Evolutionary conservation across 1,140 invertebrate genomes (phyloP), one percentile per base, ranked within the genome.

Genomic region (Dinoponera quadriceps): DNA sequence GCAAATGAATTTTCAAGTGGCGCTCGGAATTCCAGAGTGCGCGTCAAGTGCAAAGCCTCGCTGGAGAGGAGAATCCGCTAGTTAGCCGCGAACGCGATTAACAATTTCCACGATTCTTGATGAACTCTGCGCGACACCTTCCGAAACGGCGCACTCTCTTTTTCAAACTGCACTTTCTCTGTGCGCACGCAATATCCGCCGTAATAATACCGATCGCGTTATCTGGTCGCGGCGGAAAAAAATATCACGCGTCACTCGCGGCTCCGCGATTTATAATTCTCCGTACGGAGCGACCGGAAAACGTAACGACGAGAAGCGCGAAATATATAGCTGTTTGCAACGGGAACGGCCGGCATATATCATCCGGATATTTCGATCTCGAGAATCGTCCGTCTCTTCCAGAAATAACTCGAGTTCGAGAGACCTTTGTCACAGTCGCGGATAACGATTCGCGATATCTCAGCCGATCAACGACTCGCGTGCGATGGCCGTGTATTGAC

Each of bases 1-100:
- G 75, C 75, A 69, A 78, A 78, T 78, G 68, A 78, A 78, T 78
- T 78, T 78, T 78, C 75, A 78, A 78, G 63, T 78, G 75, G 29
- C 75, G 63, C 63, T 69, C 75, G 44, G 75, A 69, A 78, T 78
- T 68, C 29, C 63, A 55, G 74, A 69, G 63, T 27, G 65, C 33
- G 49, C 49, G 49, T 68, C 16, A 66, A 68, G 74, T 65, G 73
- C 59, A 75, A 75, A 75, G 14, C 59, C 38, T 44, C 59, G 5
- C 29, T 27, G 20, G 49, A 78, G 20, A 38, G 29, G 74, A 68
- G 74, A 78, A 78, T 78, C 62, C n/a, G 33, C 74, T 27, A 44
- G 63, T 78, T 69, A 38, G 75, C 74, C 29, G 68, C 74, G 62
- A 78, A 69, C 18, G 63, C 63, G 49, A 78, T 68, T 38, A 69